Base-by-base conservation (phyloP, 2,888 invertebrate genomes). In the Blastobasis lacticolella region DNA sequence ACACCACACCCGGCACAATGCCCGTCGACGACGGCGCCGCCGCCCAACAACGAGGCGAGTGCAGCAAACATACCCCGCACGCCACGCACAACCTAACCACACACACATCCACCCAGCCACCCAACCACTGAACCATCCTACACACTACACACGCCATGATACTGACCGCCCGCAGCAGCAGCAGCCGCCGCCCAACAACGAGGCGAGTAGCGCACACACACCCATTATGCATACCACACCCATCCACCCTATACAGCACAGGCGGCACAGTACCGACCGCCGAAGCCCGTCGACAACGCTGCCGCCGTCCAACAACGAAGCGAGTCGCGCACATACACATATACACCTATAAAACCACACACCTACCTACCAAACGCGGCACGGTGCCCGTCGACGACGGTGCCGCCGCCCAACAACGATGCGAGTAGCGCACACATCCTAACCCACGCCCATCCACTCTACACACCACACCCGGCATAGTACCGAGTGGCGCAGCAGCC, bases 331-430 rank as follows among this genome's bases (percentile, higher is more conserved):
- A 45, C 50, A 8, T 40, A 37, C 37, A 10, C 42, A 41, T 38
- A 36, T 41, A 10, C 45, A 43, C 38, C 40, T 3, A 23, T 23
- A n/a, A n/a, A n/a, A 40, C 40, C 40, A 40, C 40, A 3, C 10
- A n/a, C 6, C 6, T 41, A 49, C n/a, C 40, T 48, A n/a, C 48
- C 41, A 36, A 36, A 23, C 23, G 46, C 37, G 10, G 38, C 5
- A 9, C 36, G 5, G n/a, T n/a, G n/a, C n/a, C n/a, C n/a, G n/a
- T n/a, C n/a, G n/a, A n/a, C n/a, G n/a, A n/a, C n/a, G n/a, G n/a
- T n/a, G n/a, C n/a, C n/a, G n/a, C 23, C 23, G 23, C 76, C 81
- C 65, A 81, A 78, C 74, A 82, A 81, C 74, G 84, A 83, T 81
- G 84, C 82, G 51, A 38, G n/a, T 6, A 41, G 1, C 36, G 37